These are phyloP conservation scores for Tethea ocularis DNA, from an alignment of 2,888 invertebrate species.

Conservation along the genomic window DNA sequence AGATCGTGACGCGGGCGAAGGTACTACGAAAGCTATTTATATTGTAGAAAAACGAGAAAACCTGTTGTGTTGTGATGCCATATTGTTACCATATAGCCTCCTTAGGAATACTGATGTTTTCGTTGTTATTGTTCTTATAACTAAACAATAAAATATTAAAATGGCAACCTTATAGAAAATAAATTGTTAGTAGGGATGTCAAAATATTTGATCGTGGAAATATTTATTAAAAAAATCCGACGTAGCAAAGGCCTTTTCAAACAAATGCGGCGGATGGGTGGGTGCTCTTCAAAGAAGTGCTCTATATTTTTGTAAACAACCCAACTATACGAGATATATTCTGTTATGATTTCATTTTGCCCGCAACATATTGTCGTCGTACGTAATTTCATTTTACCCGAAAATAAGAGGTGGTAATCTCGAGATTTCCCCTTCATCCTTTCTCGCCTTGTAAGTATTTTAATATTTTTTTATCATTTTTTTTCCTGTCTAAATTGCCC, in stretches of 20 bases:
- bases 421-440: conserved; percentile 31
- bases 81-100: conserved; percentile 12
- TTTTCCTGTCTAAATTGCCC: conserved; percentile 33
- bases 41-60: conserved; percentile 26
- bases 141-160: background rate
- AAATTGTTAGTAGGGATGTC: background rate
- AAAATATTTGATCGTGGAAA: background rate
- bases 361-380: conserved; percentile 21
- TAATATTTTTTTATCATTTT: conserved; percentile 36
- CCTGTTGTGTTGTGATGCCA: conserved; percentile 27
- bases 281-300: conserved; percentile 6
- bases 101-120: background rate
- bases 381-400: conserved; percentile 41
- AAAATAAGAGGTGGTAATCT: conserved; percentile 49
- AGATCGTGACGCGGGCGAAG: conserved; percentile 49
- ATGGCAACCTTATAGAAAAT: no score
- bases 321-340: conserved; percentile 17
- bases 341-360: conserved; percentile 34
- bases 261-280: background rate
- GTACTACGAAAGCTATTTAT: conserved; percentile 34
- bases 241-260: background rate
- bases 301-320: conserved; percentile 15
- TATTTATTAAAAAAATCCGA: background rate
- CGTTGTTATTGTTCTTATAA: background rate
- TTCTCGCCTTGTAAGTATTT: conserved; percentile 4